These are phyloP conservation scores for Didymodactylos carnosus DNA, from an alignment of 2,888 invertebrate genomes.

Conservation along the genomic window DNA sequence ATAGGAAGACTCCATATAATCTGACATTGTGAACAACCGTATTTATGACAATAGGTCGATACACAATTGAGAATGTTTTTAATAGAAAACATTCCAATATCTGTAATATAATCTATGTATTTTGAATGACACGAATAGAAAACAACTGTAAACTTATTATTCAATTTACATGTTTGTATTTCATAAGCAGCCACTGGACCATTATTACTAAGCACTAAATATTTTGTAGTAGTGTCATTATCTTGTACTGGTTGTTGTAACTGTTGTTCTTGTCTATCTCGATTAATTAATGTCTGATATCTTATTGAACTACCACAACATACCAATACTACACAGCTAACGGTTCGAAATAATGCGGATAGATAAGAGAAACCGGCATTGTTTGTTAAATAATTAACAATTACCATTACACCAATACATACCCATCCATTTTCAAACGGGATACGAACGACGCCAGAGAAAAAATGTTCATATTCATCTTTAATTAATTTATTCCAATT, in stretches of 20 bases:
- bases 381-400: neutral
- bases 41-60: neutral
- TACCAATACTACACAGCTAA: neutral
- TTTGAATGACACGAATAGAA: neutral
- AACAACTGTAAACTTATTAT: neutral
- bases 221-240: neutral
- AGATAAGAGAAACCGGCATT: neutral
- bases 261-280: no score
- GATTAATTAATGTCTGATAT: neutral
- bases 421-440: neutral
- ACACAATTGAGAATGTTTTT: neutral
- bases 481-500: neutral
- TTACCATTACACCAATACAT: neutral
- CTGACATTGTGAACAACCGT: neutral
- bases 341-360: neutral
- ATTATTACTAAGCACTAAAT: neutral
- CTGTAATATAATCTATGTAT: neutral
- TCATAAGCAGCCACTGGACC: neutral
- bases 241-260: neutral
- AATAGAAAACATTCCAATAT: neutral
- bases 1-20: neutral
- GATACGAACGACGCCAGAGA: neutral
- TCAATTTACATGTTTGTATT: no score
- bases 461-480: neutral
- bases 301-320: neutral